Percentiles rank a stretch among this genome's conserved stretches.
Conservation (phyloP, 2,113 vertebrate genomes). For the Falco punctatus region DNA sequence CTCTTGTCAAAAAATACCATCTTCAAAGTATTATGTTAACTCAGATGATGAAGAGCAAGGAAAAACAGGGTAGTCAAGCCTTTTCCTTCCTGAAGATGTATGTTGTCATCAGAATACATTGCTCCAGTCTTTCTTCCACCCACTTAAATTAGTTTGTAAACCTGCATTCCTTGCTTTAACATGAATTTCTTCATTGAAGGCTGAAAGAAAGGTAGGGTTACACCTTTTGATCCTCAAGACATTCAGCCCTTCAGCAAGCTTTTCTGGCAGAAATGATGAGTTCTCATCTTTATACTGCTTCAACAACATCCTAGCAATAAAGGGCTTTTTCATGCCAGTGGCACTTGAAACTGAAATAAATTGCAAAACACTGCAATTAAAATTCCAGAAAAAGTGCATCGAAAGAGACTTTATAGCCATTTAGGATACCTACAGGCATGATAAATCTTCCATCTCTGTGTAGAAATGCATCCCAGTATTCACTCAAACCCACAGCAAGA, state of each 20-base stretch:
- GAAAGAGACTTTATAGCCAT: background rate
- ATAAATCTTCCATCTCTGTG: background rate
- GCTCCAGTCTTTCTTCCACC: background rate
- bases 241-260: background rate
- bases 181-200: background rate
- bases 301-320: background rate
- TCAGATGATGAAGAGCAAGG: background rate
- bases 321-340: background rate
- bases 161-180: background rate
- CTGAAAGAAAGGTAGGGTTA: background rate
- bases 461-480: background rate
- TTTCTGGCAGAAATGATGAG: background rate
- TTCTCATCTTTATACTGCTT: conserved; percentile 1
- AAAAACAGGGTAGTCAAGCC: background rate
- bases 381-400: background rate
- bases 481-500: background rate
- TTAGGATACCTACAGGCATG: background rate
- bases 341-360: conserved; percentile 1
- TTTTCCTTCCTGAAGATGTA: background rate
- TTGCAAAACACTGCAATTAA: conserved; percentile 28
- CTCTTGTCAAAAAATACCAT: background rate
- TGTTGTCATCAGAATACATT: background rate
- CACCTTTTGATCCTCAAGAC: conserved; percentile 7
- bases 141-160: background rate
- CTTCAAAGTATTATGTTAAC: background rate